Evolutionary conservation across 2,888 invertebrate species (phyloP).

Genomic region (Caenorhabditis sulstoni): DNA sequence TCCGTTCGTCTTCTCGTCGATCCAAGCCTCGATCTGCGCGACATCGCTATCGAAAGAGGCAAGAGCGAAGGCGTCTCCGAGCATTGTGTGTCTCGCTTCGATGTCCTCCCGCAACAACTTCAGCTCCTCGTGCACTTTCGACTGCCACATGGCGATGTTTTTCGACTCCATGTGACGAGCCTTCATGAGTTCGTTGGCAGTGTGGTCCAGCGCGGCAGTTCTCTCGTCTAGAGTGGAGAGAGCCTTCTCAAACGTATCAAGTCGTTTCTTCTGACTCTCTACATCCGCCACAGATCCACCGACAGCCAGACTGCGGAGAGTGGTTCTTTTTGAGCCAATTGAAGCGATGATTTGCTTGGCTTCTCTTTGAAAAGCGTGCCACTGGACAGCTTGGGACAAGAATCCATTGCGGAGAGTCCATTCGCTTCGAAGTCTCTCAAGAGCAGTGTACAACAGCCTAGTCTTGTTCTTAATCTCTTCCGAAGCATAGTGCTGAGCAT

Average conservation of each 20-base stretch:
- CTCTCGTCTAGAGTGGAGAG: constrained; percentile 83
- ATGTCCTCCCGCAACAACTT: constrained; percentile 85
- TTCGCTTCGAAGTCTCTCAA: constrained; percentile 88
- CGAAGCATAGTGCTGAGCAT: constrained; percentile 88
- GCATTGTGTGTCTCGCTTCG: constrained; percentile 85
- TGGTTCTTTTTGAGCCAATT: constrained; percentile 89
- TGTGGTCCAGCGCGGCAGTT: constrained; percentile 68
- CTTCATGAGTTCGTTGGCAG: constrained; percentile 85
- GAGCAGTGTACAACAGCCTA: constrained; percentile 85
- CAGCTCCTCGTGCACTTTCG: constrained; percentile 69
- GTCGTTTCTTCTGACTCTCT: constrained; percentile 91
- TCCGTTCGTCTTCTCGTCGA: constrained; percentile 81
- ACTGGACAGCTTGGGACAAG: constrained; percentile 88
- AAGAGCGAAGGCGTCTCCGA: constrained; percentile 89
- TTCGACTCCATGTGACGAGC: constrained; percentile 88
- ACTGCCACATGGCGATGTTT: constrained; percentile 70
- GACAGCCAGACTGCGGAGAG: constrained; percentile 68
- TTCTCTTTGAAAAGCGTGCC: constrained; percentile 95
- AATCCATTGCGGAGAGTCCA: constrained; percentile 93
- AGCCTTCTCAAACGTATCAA: constrained; percentile 94
- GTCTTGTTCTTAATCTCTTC: constrained; percentile 81
- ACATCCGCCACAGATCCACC: constrained; percentile 83
- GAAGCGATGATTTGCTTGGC: constrained; percentile 93
- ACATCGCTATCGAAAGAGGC: constrained; percentile 94
- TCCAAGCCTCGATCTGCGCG: constrained; percentile 83